Percentiles rank a stretch among this genome's conserved stretches.
phyloP scores from a whole-genome alignment of 1,140 invertebrate species.

The Magallana angulata region DNA sequence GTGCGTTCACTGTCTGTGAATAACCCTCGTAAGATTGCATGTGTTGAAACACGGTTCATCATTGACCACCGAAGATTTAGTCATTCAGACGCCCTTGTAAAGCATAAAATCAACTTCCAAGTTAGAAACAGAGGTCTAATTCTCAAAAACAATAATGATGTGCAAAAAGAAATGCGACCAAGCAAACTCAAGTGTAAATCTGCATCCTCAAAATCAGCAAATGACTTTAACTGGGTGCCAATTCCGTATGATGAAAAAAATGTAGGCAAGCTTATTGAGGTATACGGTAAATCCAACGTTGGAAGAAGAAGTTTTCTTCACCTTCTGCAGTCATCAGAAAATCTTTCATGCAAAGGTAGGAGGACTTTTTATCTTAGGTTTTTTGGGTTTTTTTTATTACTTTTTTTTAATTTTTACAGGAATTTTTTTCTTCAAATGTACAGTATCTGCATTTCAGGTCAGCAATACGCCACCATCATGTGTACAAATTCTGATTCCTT shows the following conservation, averaged over 20 bases:
- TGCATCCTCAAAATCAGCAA: neutral
- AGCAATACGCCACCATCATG: neutral
- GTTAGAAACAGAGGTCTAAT: neutral
- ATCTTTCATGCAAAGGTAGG: neutral
- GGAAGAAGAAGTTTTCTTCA: neutral
- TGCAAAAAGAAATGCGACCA: neutral
- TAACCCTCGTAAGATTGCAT: neutral
- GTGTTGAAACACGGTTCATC: neutral
- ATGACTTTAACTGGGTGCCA: neutral
- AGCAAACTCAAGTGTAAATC: neutral
- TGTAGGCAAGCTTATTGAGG: constrained; percentile 1
- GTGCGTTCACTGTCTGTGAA: neutral
- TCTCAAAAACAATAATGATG: neutral
- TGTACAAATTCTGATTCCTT: neutral
- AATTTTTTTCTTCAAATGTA: neutral
- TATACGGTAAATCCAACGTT: neutral
- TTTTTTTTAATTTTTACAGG: neutral
- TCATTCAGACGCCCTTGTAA: neutral
- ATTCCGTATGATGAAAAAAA: neutral
- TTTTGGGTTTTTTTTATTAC: neutral
- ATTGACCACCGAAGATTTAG: neutral
- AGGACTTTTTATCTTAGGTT: neutral
- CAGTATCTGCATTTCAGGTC: neutral
- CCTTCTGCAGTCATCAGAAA: neutral
- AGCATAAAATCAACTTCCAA: neutral